These are phyloP conservation scores for Procambarus clarkii DNA, from an alignment of 1,140 invertebrate species.

Conservation along the genomic window DNA sequence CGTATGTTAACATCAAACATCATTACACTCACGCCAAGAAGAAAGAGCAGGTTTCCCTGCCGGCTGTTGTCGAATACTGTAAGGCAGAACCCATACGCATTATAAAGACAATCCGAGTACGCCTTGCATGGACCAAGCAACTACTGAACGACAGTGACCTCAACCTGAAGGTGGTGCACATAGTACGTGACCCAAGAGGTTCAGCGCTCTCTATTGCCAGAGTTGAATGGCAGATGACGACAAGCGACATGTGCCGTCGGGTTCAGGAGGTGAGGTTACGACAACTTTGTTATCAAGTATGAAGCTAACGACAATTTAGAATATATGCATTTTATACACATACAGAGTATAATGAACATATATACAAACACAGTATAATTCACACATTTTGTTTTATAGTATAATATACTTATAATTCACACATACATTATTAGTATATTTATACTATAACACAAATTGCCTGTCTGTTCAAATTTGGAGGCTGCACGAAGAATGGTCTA, in stretches of 20 bases:
- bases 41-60: neutral
- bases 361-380: no score
- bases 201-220: neutral
- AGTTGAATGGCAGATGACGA: neutral
- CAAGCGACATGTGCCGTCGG: neutral
- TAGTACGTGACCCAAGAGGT: neutral
- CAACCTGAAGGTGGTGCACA: neutral
- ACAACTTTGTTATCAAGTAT: neutral
- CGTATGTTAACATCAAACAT: conserved; percentile 11
- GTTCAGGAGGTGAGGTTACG: neutral
- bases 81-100: neutral
- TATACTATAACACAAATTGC: no score
- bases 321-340: no score
- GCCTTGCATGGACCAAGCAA: neutral
- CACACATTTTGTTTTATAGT: no score
- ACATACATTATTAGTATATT: no score
- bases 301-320: no score
- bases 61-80: neutral
- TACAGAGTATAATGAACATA: no score
- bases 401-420: no score
- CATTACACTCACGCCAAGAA: neutral
- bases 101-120: neutral
- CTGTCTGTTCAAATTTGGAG: no score
- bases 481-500: no score
- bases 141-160: neutral